These are phyloP conservation scores for Triops longicaudatus DNA, from an alignment of 1,140 invertebrate genomes.

Conservation along the genomic window DNA sequence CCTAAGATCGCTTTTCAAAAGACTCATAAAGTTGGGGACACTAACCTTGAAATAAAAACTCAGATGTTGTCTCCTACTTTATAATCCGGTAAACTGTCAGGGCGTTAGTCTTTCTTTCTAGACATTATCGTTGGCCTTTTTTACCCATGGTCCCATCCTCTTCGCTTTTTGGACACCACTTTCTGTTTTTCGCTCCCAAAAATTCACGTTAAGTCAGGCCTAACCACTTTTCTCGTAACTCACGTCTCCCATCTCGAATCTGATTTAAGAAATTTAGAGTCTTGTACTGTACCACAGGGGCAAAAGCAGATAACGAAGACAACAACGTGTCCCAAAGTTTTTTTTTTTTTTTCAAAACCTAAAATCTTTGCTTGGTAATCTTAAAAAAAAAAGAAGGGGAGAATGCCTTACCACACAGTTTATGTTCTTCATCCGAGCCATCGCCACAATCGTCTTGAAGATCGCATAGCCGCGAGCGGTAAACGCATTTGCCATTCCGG, in stretches of 20 bases:
- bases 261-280: neutral
- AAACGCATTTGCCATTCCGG: conserved; percentile 53
- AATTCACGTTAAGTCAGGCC: neutral
- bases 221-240: neutral
- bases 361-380: neutral
- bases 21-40: neutral
- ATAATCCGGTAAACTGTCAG: neutral
- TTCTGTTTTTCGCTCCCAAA: no score
- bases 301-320: neutral
- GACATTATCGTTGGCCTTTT: conserved; percentile 7
- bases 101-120: neutral
- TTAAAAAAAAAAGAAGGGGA: neutral
- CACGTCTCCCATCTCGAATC: neutral
- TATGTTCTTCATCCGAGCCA: conserved; percentile 52
- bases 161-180: neutral
- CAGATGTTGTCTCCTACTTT: neutral
- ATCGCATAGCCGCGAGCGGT: conserved; percentile 58
- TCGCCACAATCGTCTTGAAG: conserved; percentile 57
- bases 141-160: neutral
- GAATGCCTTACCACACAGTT: conserved; percentile 31
- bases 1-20: neutral
- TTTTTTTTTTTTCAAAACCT: neutral
- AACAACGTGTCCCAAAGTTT: neutral
- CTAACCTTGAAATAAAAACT: neutral
- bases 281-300: no score